Conservation (phyloP, 2,888 invertebrate genomes). For the Platypus cylindrus region DNA sequence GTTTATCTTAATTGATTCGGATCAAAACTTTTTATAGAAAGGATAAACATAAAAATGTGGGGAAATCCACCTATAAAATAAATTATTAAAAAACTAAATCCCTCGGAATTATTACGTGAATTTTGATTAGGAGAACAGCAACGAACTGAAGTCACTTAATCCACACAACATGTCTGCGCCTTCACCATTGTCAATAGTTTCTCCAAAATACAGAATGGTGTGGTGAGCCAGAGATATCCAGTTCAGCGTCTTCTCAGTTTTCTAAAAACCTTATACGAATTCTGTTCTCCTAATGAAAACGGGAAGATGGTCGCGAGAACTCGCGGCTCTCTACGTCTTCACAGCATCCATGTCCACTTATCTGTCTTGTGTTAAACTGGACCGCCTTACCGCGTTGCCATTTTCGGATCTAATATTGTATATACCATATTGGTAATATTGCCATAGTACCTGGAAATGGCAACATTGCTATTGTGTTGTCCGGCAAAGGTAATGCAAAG, state of each 20-base stretch:
- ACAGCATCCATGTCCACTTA: slow-evolving; percentile 13
- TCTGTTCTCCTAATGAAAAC: slow-evolving; percentile 27
- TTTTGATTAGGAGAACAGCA: slow-evolving; percentile 17
- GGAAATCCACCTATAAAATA: too few species aligned
- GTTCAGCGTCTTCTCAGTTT: too few species aligned
- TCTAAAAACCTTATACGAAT: slow-evolving; percentile 9
- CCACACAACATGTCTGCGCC: too few species aligned
- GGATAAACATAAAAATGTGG: slow-evolving; percentile 5
- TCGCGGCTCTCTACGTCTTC: slow-evolving; percentile 24
- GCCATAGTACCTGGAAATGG: background rate
- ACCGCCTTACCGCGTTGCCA: slow-evolving; percentile 21
- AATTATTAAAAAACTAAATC: slow-evolving; percentile 17
- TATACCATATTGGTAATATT: too few species aligned
- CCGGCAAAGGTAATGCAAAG: slow-evolving; percentile 10
- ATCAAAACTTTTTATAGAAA: too few species aligned
- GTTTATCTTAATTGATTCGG: too few species aligned
- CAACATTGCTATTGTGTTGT: slow-evolving; percentile 7
- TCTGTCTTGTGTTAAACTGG: slow-evolving; percentile 12
- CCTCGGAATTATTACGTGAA: slow-evolving; percentile 24
- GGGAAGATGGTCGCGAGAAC: slow-evolving; percentile 35
- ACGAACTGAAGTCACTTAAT: too few species aligned
- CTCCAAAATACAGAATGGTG: too few species aligned
- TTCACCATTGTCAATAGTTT: too few species aligned
- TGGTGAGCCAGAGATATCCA: too few species aligned
- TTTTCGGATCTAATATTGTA: too few species aligned